These are phyloP conservation scores for Drosophila repleta DNA, from an alignment of 1,140 invertebrate genomes.

Conservation along the genomic window DNA sequence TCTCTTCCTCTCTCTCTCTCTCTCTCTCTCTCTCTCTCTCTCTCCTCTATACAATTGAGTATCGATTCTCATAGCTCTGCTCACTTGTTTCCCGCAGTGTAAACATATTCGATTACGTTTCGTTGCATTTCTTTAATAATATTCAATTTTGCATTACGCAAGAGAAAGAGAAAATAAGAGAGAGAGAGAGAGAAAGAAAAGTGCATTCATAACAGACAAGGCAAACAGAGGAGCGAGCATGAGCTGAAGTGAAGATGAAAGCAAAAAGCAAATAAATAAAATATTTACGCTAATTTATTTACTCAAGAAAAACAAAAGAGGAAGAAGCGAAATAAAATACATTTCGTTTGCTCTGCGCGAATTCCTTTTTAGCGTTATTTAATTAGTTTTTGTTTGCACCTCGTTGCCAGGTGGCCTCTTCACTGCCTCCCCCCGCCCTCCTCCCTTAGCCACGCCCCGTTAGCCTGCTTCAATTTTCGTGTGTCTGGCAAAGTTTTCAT, in stretches of 20 bases:
- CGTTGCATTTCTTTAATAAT: conserved; percentile 40
- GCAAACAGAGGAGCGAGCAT: not conserved
- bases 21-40: too few relatives aligned
- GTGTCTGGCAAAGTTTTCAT: conserved; percentile 34
- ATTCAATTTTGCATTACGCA: conserved; percentile 34
- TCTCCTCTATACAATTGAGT: not conserved
- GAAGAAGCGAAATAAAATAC: conserved; percentile 1
- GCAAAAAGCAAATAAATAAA: conserved; percentile 32
- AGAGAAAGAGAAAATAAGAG: not conserved
- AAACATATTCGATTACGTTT: conserved; percentile 23
- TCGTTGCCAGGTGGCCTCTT: conserved; percentile 9
- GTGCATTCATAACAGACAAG: conserved; percentile 7
- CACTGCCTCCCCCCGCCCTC: not conserved
- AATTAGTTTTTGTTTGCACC: conserved; percentile 48
- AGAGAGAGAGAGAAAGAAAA: not conserved
- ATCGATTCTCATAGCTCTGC: not conserved
- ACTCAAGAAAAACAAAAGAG: conserved; percentile 20
- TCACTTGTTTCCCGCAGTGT: not conserved
- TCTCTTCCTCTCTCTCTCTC: too few relatives aligned
- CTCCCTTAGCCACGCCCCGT: not conserved
- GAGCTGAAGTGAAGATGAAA: conserved; percentile 9
- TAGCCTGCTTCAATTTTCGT: conserved; percentile 6
- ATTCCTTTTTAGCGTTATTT: conserved; percentile 43
- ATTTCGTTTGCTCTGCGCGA: conserved; percentile 35
- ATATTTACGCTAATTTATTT: conserved; percentile 50